Conservation (phyloP, 2,888 invertebrate genomes). For the Dioctria linearis region DNA sequence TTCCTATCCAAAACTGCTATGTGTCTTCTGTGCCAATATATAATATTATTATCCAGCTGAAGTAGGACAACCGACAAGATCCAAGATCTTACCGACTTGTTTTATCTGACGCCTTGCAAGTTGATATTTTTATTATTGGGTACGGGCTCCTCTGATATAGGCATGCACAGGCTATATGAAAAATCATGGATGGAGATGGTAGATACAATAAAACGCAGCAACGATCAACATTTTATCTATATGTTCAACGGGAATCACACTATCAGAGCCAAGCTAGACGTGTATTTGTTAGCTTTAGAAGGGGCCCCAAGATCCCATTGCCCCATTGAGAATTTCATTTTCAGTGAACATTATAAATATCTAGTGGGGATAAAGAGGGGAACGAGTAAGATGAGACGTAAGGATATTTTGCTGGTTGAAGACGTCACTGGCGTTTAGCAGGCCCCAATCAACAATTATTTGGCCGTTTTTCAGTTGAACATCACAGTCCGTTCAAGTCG, state of each 20-base stretch:
- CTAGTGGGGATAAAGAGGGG: conserved; percentile 53
- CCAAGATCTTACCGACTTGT: conserved; percentile 9
- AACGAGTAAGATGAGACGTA: conserved; percentile 57
- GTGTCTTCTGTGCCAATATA: too few relatives aligned
- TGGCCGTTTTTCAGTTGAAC: conserved; percentile 71
- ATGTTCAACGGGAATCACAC: not conserved
- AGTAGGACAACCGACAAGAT: not conserved
- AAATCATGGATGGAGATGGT: conserved; percentile 3
- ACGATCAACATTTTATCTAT: not conserved
- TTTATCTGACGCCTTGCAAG: not conserved
- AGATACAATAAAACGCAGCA: not conserved
- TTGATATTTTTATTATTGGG: conserved; percentile 32
- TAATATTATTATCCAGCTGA: too few relatives aligned
- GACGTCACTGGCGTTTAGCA: conserved; percentile 52
- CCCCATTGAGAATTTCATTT: conserved; percentile 38
- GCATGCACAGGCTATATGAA: conserved; percentile 17
- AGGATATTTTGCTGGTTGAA: conserved; percentile 52
- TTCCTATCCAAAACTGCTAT: too few relatives aligned
- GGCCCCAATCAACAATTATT: conserved; percentile 52
- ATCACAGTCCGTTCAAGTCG: conserved; percentile 73
- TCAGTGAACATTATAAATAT: conserved; percentile 2
- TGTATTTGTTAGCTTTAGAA: conserved; percentile 16
- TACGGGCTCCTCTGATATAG: not conserved
- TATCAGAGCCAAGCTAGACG: not conserved
- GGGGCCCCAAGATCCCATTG: not conserved